Evolutionary conservation across 2,797 vertebrate genomes (phyloP).

Genomic region (Poecile montanus): DNA sequence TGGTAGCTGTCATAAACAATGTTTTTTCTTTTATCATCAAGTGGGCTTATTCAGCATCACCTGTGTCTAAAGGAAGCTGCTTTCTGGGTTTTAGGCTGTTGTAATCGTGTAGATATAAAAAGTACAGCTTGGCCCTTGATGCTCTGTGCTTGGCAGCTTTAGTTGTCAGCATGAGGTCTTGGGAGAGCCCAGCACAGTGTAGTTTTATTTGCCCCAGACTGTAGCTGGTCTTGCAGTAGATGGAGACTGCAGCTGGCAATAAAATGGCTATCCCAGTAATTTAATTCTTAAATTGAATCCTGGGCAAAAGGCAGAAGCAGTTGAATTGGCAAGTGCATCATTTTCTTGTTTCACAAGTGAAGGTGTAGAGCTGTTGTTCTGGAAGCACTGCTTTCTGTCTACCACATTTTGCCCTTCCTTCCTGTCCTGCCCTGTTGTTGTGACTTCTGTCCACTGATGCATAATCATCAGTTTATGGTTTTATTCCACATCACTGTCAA

Average conservation of each 20-base stretch:
- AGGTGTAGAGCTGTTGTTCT: background rate
- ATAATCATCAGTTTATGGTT: background rate
- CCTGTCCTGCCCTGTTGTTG: background rate
- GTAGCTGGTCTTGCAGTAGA: background rate
- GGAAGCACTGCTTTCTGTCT: background rate
- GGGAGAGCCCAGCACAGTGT: background rate
- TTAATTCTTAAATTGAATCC: background rate
- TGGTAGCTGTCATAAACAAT: slow-evolving; percentile 19
- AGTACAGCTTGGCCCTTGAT: background rate
- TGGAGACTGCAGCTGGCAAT: background rate
- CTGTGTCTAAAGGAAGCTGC: background rate
- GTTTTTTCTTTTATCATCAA: slow-evolving; percentile 3
- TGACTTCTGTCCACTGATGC: background rate
- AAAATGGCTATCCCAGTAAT: background rate
- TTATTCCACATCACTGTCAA: background rate
- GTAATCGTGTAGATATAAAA: background rate
- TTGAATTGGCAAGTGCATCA: background rate
- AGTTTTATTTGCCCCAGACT: background rate
- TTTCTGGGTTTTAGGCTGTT: background rate
- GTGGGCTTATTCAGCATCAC: slow-evolving; percentile 14
- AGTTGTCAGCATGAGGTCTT: background rate
- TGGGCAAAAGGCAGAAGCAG: background rate
- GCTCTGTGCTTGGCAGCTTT: background rate
- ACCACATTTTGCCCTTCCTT: background rate
- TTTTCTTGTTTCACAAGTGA: background rate